Conservation (phyloP, 1,140 invertebrate genomes). For the Spodoptera frugiperda region DNA sequence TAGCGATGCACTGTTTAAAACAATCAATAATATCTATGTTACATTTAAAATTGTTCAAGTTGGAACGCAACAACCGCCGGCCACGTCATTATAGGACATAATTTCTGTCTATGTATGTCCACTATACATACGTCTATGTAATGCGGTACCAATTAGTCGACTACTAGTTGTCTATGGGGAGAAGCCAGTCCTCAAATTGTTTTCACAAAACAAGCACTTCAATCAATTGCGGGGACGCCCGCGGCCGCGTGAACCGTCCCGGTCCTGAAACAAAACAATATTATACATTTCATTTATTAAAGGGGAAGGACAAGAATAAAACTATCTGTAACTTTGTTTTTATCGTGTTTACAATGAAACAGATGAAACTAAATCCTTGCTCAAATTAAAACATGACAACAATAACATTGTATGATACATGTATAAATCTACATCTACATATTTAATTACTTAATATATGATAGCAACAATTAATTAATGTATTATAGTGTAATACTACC, state of each 20-base stretch:
- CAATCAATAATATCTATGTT: constrained; percentile 79
- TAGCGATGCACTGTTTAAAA: constrained; percentile 84
- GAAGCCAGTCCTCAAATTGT: constrained; percentile 81
- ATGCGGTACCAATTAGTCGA: constrained; percentile 81
- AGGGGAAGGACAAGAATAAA: background rate
- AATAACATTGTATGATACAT: too few relatives aligned
- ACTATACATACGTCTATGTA: constrained; percentile 69
- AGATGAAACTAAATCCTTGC: too few relatives aligned
- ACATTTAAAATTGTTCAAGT: constrained; percentile 78
- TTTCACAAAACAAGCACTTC: constrained; percentile 60
- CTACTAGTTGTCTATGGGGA: constrained; percentile 84
- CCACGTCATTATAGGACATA: constrained; percentile 59
- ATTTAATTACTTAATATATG: too few relatives aligned
- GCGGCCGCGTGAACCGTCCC: constrained; percentile 81
- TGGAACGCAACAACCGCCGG: constrained; percentile 65
- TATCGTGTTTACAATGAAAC: too few relatives aligned
- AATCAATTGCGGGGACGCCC: constrained; percentile 79
- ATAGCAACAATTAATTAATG: too few relatives aligned
- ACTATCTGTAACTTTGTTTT: too few relatives aligned
- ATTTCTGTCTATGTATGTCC: constrained; percentile 68
- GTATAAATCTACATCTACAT: too few relatives aligned
- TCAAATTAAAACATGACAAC: too few relatives aligned
- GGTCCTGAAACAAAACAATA: constrained; percentile 74
- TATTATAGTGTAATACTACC: background rate
- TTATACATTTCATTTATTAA: background rate